phyloP scores from a whole-genome alignment of 1,140 invertebrate species.

The Atta cephalotes region DNA sequence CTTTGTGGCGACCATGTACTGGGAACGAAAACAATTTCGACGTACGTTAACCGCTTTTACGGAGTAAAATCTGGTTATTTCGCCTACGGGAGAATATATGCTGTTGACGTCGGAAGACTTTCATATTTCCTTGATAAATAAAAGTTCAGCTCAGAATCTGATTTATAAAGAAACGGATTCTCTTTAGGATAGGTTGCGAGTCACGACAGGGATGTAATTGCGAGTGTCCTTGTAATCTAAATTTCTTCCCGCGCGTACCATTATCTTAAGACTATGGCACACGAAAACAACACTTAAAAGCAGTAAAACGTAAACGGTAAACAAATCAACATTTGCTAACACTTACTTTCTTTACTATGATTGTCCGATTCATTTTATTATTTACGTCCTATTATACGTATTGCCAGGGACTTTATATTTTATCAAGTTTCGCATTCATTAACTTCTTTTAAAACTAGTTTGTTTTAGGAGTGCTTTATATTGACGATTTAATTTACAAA shows the following conservation, averaged over 20 bases:
- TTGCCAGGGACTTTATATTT: neutral
- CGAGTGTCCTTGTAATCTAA: neutral
- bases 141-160: neutral
- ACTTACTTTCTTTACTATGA: no score
- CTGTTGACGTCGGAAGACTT: constrained; percentile 12
- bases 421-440: neutral
- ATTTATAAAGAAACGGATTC: neutral
- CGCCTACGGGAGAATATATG: neutral
- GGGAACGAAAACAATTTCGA: constrained; percentile 58
- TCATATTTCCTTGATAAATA: constrained; percentile 40
- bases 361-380: no score
- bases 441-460: neutral
- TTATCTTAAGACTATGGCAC: no score
- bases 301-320: no score
- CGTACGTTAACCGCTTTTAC: constrained; percentile 58
- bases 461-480: neutral
- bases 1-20: constrained; percentile 47
- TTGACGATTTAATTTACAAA: neutral
- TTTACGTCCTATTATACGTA: neutral
- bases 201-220: neutral
- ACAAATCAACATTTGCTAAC: no score
- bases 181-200: neutral
- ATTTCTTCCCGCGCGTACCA: no score
- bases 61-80: constrained; percentile 48
- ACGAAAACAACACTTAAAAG: no score